These are phyloP conservation scores for Edolisoma coerulescens DNA, from an alignment of 2,113 vertebrate species.

Conservation along the genomic window DNA sequence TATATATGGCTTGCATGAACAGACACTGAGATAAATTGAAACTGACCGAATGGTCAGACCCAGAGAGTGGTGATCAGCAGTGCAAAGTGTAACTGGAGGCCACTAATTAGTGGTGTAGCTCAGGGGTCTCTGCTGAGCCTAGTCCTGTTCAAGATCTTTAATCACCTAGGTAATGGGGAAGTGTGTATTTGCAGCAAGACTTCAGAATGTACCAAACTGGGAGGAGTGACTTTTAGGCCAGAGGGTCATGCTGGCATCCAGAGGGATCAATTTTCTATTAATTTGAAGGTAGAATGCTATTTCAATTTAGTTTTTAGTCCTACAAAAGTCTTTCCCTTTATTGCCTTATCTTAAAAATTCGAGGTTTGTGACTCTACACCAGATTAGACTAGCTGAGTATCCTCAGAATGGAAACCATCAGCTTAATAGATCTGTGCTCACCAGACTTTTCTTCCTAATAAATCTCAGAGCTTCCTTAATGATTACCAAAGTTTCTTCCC, in stretches of 20 bases:
- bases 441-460: not conserved
- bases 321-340: not conserved
- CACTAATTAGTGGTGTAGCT: not conserved
- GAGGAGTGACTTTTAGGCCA: not conserved
- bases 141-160: not conserved
- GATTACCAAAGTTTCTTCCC: not conserved
- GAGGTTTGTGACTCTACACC: not conserved
- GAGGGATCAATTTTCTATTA: not conserved
- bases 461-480: not conserved
- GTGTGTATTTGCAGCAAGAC: not conserved
- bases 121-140: not conserved
- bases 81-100: not conserved
- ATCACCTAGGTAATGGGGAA: not conserved
- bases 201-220: not conserved
- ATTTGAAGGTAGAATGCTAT: not conserved
- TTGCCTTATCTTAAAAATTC: not conserved
- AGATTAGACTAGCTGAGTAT: not conserved
- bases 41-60: not conserved
- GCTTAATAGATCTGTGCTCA: not conserved
- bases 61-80: not conserved
- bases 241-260: not conserved
- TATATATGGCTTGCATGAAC: not conserved
- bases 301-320: not conserved
- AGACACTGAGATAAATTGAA: not conserved
- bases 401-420: not conserved